Percentiles rank a stretch among this genome's conserved stretches.
Evolutionary conservation across 2,888 invertebrate genomes (phyloP).

Genomic region (Drosophila subsilvestris): DNA sequence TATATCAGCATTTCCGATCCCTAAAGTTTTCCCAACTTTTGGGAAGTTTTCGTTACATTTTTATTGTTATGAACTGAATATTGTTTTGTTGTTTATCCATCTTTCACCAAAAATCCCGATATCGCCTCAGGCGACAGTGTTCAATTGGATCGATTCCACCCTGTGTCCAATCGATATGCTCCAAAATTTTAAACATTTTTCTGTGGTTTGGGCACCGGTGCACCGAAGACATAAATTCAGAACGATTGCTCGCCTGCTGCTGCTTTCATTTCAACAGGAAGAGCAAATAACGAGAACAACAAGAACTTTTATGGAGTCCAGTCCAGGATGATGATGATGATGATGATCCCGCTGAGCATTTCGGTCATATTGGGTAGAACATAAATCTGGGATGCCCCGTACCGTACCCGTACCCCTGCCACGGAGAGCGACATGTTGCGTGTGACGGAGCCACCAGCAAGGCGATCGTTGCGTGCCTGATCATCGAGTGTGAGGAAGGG

Average conservation of each 20-base stretch:
- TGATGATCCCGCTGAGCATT: constrained; percentile 63
- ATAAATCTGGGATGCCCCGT: constrained; percentile 53
- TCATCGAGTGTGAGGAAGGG: not conserved
- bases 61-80: not conserved
- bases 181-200: constrained; percentile 3
- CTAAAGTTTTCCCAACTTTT: not conserved
- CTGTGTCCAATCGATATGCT: constrained; percentile 29
- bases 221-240: constrained; percentile 56
- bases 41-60: not conserved
- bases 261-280: constrained; percentile 73
- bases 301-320: constrained; percentile 34
- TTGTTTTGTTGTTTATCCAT: constrained; percentile 17
- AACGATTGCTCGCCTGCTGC: constrained; percentile 65
- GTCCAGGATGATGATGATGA: constrained; percentile 37
- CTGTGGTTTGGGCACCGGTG: constrained; percentile 1
- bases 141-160: constrained; percentile 28
- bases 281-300: constrained; percentile 26
- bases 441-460: constrained; percentile 51
- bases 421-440: constrained; percentile 56
- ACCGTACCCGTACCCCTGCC: not conserved
- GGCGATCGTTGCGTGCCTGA: constrained; percentile 47
- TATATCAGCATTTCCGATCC: not conserved
- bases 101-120: constrained; percentile 9
- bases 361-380: constrained; percentile 55
- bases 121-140: constrained; percentile 9